Conservation (phyloP, 2,113 vertebrate species). For the Cercopithecus mona region DNA sequence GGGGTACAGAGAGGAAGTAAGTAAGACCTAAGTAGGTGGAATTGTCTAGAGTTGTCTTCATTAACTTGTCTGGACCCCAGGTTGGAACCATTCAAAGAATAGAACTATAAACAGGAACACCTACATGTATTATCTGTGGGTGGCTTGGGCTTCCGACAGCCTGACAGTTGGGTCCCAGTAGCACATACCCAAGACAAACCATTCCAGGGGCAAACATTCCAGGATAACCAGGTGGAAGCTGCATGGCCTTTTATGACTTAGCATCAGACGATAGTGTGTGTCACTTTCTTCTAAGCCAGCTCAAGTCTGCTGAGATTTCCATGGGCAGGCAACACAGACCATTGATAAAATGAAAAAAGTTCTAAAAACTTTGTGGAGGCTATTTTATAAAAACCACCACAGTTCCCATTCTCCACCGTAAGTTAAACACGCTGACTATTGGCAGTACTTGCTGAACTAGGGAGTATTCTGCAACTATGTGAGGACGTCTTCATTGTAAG, state of each 20-base stretch:
- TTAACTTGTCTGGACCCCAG: background rate
- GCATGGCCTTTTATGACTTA: no score
- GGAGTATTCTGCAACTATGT: background rate
- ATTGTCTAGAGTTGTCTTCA: background rate
- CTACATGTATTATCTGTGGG: accelerated
- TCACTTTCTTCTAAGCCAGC: background rate
- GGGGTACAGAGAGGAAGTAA: background rate
- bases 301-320: background rate
- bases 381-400: background rate
- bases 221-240: background rate
- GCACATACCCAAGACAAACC: background rate
- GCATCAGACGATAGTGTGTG: background rate
- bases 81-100: background rate
- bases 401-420: background rate
- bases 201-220: background rate
- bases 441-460: background rate
- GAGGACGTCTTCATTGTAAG: background rate
- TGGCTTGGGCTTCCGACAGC: background rate
- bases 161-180: accelerated
- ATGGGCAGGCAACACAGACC: background rate
- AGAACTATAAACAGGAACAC: background rate
- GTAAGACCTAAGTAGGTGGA: background rate
- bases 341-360: background rate
- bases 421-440: background rate
- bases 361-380: background rate